phyloP scores from a whole-genome alignment of 2,113 vertebrate genomes.

The Cyanistes caeruleus region DNA sequence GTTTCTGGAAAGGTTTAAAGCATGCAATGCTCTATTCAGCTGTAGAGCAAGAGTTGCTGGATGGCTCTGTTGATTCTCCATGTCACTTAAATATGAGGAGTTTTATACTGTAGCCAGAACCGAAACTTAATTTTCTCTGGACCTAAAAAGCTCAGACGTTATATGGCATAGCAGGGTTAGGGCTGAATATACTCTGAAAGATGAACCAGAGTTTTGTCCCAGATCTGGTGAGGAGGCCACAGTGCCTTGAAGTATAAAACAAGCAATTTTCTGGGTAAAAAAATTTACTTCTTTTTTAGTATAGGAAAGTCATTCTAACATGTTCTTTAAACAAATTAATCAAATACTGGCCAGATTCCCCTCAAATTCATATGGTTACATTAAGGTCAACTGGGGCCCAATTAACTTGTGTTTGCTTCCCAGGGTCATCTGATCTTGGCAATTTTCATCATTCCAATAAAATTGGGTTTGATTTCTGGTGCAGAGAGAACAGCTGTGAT shows the following conservation, averaged over 20 bases:
- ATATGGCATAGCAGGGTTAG: neutral
- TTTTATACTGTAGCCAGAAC: neutral
- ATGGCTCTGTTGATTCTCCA: neutral
- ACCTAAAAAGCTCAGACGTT: neutral
- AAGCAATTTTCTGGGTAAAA: neutral
- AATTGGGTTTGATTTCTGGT: constrained; percentile 43
- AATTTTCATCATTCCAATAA: constrained; percentile 32
- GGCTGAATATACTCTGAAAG: neutral
- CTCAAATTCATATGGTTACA: neutral
- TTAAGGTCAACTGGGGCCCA: neutral
- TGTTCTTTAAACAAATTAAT: constrained; percentile 49
- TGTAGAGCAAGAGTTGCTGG: neutral
- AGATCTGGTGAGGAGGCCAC: neutral
- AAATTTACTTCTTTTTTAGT: neutral
- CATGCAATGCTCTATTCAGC: neutral
- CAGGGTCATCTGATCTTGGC: constrained; percentile 28
- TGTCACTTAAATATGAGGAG: neutral
- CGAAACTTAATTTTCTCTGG: neutral
- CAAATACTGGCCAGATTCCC: constrained; percentile 2
- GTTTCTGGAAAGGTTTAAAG: constrained; percentile 1
- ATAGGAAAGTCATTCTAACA: neutral
- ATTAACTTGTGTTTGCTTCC: constrained; percentile 22
- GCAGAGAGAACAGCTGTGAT: constrained; percentile 9
- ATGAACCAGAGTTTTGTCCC: neutral
- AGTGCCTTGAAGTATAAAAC: neutral